Evolutionary conservation across 1,140 invertebrate species (phyloP), one percentile per base, ranked within the genome.

Genomic region (Cotesia glomerata): DNA sequence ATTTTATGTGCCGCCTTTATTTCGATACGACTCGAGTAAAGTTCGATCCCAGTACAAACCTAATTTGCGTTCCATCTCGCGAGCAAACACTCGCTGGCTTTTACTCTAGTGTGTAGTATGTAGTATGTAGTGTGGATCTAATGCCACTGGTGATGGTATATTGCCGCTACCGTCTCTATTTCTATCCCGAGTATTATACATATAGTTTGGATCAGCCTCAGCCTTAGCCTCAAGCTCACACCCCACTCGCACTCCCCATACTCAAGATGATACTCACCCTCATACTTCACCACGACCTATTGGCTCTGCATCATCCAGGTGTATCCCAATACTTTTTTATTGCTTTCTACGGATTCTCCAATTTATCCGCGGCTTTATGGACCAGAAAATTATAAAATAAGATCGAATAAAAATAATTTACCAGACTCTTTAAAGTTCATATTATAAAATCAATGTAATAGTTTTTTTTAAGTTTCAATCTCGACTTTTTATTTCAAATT

Each of bases 51-150:
- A 76, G 77, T 80, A 77, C 75, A 84, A 85, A 85, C 81, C 81
- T 85, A 85, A 85, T 85, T 85, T 85, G 84, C 84, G 78, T 85
- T 85, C 80, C 83, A 85, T 85, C 76, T 82, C 80, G 75, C 81
- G 79, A 82, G 82, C 81, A 85, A 85, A 85, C 81, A 83, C 81
- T 84, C 78, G 26, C 54, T 34, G 65, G 36, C 52, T 49, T 26
- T 11, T 13, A n/a, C 36, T 9, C 8, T 61, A 11, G 49, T 36
- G 35, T 34, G 63, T 8, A 9, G 7, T 56, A 52, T 61, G 18
- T 72, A 51, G 26, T 4, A 45, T 26, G 45, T 54, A 26, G 67
- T 49, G 34, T 14, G 18, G 39, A 45, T 45, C 39, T 45, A 45
- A 45, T 45, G 39, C 39, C 39, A 45, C 7, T 45, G 39, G 39